Evolutionary conservation across 2,888 invertebrate genomes (phyloP).

Genomic region (Apamea crenata): DNA sequence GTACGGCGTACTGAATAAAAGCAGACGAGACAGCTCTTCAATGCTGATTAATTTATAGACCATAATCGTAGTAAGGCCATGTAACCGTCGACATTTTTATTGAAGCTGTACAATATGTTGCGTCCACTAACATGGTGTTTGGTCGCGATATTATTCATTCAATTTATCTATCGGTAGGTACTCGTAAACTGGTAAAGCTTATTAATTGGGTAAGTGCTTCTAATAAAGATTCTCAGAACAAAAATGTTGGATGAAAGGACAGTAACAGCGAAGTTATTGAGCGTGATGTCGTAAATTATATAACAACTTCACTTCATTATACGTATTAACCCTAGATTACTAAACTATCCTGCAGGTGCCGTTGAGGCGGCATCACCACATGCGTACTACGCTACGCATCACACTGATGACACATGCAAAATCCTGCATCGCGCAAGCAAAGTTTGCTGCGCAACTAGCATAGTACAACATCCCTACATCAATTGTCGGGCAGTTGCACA

Average conservation of each 20-base stretch:
- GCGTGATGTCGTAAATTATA: background rate
- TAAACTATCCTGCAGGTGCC: no score
- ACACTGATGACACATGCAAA: no score
- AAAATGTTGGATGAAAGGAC: no score
- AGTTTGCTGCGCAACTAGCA: no score
- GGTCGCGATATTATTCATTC: background rate
- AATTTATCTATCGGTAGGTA: background rate
- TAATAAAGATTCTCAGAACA: background rate
- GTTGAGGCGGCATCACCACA: no score
- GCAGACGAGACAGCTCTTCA: background rate
- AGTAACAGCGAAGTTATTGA: background rate
- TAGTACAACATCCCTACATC: no score
- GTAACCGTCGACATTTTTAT: constrained; percentile 17
- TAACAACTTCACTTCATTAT: no score
- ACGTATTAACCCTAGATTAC: no score
- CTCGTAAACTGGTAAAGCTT: background rate
- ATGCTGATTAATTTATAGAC: constrained; percentile 45
- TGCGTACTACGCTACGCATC: no score
- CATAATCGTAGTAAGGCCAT: constrained; percentile 13
- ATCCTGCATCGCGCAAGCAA: no score
- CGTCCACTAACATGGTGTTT: background rate
- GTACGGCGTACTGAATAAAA: background rate
- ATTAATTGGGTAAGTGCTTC: background rate
- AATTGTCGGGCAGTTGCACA: no score
- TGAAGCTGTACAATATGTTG: background rate